phyloP scores from a whole-genome alignment of 2,113 vertebrate genomes.

The Rafetus swinhoei region DNA sequence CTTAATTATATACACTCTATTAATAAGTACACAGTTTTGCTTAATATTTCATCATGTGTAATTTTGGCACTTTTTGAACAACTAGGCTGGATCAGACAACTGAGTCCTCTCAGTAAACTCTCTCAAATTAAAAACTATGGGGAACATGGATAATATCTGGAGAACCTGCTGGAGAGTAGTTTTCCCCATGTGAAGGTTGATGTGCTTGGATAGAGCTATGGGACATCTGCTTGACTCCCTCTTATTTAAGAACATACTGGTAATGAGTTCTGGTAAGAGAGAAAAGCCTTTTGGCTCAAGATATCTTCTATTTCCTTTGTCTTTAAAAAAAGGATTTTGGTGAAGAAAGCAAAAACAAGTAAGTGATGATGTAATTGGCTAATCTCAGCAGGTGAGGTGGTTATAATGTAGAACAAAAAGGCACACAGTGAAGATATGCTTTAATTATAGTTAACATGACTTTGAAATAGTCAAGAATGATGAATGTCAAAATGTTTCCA shows the following conservation, averaged over 20 bases:
- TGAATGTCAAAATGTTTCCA: background rate
- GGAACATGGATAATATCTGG: background rate
- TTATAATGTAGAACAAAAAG: background rate
- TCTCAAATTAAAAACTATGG: background rate
- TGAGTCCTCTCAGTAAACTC: background rate
- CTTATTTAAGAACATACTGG: background rate
- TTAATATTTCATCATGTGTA: background rate
- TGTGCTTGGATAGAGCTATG: background rate
- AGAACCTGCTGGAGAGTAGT: background rate
- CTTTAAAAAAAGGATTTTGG: background rate
- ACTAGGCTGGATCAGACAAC: background rate
- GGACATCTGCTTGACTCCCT: background rate
- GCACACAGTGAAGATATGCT: background rate
- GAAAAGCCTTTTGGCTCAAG: background rate
- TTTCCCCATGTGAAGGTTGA: background rate
- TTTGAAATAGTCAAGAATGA: background rate
- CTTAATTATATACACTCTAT: background rate
- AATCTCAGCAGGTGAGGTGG: background rate
- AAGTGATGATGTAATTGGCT: background rate
- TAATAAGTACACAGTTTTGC: background rate
- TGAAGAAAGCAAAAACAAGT: background rate
- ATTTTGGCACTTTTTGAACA: background rate
- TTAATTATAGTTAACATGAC: background rate
- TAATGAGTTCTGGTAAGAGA: background rate
- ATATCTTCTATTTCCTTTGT: background rate